Evolutionary conservation across 2,113 vertebrate genomes (phyloP), one percentile per base, ranked within the genome.

Genomic region (Sylvicapra grimmia): DNA sequence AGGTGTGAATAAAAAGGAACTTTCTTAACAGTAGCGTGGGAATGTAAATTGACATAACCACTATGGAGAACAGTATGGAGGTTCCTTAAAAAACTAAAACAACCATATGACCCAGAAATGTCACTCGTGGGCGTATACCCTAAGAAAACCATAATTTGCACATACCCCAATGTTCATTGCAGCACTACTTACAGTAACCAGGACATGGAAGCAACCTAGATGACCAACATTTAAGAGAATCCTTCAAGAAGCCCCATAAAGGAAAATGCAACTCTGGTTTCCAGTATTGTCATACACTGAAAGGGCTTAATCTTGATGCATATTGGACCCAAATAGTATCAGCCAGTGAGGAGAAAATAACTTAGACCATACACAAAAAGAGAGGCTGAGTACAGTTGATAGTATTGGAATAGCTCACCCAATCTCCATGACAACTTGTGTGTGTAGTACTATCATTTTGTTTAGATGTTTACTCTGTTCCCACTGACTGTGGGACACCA

Each of bases 141-240:
- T 77, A 27, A 77, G 72, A 77, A 44, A 44, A 44, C 23, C 40
- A 77, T 44, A 40, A 27, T 77, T 14, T 10, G 15, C 23, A 77
- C 72, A 77, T 44, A 44, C 12, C 23, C 40, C 23, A 77, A 2
- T 44, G 40, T 40, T 75, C 36, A 75, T 25, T 75, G n/a, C 19
- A 25, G 68, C 10, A 13, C 19, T 75, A 12, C 40, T 75, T 75
- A 77, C 6, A 4, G 40, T 44, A 77, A 77, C 72, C 23, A 44
- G 40, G 23, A 44, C 12, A 44, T 27, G 40, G 40, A 77, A 77
- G 23, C 72, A 44, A 77, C 23, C 72, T 77, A 44, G 72, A 77
- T 63, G 36, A 61, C 31, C 14, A 97, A 96, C 63, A 15, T 92
- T 59, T n/a, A 87, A 92, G 6, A 90, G 14, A 80, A 83, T 61